phyloP scores from a whole-genome alignment of 2,113 vertebrate species.

The Machaerirhynchus nigripectus region DNA sequence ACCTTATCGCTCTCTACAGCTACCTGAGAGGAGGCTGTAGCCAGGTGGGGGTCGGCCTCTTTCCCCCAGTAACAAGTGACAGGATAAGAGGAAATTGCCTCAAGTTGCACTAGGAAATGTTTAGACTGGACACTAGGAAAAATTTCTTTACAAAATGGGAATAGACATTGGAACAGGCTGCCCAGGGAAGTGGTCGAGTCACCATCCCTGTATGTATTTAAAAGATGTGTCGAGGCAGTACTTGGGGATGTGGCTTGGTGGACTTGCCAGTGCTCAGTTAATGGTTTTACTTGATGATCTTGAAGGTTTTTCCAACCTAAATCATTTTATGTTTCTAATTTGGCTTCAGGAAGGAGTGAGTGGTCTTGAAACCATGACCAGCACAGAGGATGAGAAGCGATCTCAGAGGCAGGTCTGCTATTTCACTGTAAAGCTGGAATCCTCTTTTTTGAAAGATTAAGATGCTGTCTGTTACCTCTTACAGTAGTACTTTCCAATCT shows the following conservation, averaged over 20 bases:
- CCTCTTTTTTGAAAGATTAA: constrained; percentile 47
- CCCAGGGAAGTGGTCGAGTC: neutral
- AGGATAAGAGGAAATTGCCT: neutral
- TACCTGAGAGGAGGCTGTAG: neutral
- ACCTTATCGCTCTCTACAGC: neutral
- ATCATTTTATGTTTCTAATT: neutral
- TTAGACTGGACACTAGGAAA: neutral
- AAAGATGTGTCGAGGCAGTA: neutral
- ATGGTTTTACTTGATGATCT: neutral
- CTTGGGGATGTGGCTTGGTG: neutral
- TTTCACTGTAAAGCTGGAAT: neutral
- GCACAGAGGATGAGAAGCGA: constrained; percentile 65
- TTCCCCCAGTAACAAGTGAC: neutral
- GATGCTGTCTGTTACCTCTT: constrained; percentile 37
- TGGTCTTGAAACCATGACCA: neutral
- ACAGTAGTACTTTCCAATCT: constrained; percentile 42
- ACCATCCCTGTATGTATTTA: neutral
- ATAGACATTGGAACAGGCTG: neutral
- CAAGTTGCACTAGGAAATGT: too few relatives aligned
- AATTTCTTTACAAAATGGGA: neutral
- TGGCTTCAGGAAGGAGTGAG: neutral
- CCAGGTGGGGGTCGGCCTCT: accelerated
- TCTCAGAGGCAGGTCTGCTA: constrained; percentile 67
- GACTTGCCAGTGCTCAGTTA: neutral
- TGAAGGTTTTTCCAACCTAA: neutral